Evolutionary conservation across 2,113 vertebrate species (phyloP), one percentile per base, ranked within the genome.

Genomic region (Rhipidura dahli): DNA sequence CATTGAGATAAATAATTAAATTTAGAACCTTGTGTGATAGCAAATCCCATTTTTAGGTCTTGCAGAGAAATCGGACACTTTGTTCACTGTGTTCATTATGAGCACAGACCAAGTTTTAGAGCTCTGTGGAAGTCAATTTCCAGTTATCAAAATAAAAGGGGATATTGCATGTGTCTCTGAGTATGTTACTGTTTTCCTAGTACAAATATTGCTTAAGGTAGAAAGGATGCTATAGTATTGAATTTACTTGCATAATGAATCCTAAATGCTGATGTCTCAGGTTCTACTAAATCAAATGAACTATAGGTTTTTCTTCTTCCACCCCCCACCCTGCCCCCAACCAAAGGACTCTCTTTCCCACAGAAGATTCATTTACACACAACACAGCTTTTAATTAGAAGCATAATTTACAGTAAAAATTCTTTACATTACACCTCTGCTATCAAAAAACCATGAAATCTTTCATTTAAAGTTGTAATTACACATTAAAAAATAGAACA

Each of bases 401-500:
- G 97, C 96, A 97, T 97, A 97, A 97, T 97, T 98, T 98, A 98
- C 97, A 98, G 96, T 98, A 97, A 97, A 97, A 98, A 97, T 94
- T 97, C 83, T 97, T 97, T 96, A 97, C 97, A 97, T 95, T 97
- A 96, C 97, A 97, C 85, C 95, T 97, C 90, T 97, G 90, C 95
- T 97, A 97, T 97, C 94, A 97, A 97, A 97, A 97, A 97, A 96
- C 56, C 94, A 94, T 86, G 93, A 96, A 97, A 84, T 94, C 40
- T 96, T 95, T 95, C 95, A 97, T 97, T 98, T 97, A 97, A 98
- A 97, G 96, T 96, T 93, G 96, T 96, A 97, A 98, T 97, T 97
- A 96, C 64, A 97, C 97, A 97, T 97, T 97, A 97, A 98, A 97
- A 98, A 98, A 98, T 98, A 98, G 97, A 98, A 97, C 96, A 97